These are phyloP conservation scores for Antheraea yamamai DNA, from an alignment of 2,888 invertebrate species.

Conservation along the genomic window DNA sequence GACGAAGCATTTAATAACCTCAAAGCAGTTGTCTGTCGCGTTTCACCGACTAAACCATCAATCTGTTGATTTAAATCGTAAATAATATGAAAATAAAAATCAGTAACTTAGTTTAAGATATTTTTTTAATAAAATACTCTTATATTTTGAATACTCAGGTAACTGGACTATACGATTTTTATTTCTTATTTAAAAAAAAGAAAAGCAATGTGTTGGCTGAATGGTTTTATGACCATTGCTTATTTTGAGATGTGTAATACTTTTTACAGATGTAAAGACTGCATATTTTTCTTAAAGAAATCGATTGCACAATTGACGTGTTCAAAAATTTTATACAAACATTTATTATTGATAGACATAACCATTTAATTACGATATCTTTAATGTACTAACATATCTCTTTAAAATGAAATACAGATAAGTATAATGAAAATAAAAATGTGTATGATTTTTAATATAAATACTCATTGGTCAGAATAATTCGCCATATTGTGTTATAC, in stretches of 20 bases:
- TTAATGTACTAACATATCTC: too few species aligned
- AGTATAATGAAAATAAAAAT: too few species aligned
- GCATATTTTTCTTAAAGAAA: background rate
- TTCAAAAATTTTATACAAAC: background rate
- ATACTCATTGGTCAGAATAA: too few species aligned
- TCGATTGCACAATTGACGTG: background rate
- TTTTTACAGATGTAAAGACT: background rate
- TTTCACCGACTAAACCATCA: slow-evolving; percentile 56
- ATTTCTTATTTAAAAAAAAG: background rate
- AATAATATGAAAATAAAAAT: background rate
- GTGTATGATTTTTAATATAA: too few species aligned
- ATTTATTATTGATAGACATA: background rate
- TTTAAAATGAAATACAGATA: too few species aligned
- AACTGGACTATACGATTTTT: background rate
- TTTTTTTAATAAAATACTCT: slow-evolving; percentile 11
- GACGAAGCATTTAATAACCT: slow-evolving; percentile 81
- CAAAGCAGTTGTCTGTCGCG: slow-evolving; percentile 80
- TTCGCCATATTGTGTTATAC: too few species aligned
- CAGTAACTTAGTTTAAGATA: background rate
- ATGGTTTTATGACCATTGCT: background rate
- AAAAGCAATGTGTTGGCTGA: background rate
- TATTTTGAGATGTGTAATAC: background rate
- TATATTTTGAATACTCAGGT: background rate
- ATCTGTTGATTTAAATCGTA: slow-evolving; percentile 45
- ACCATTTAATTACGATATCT: too few species aligned